Conservation (phyloP, 2,113 vertebrate genomes). For the Lontra canadensis region DNA sequence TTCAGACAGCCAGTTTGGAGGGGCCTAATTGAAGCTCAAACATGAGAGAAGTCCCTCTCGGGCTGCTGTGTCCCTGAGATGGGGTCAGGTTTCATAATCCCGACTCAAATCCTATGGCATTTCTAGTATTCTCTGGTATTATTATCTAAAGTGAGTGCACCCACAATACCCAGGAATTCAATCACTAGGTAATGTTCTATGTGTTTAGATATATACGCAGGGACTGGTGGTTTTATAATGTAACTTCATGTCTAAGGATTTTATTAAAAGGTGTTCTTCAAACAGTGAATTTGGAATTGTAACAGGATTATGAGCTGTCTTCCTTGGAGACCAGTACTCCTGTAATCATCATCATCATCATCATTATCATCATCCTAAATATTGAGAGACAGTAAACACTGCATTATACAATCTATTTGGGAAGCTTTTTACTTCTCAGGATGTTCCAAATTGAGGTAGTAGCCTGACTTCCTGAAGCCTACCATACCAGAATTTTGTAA, state of each 20-base stretch:
- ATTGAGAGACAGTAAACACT: background rate
- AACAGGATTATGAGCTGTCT: background rate
- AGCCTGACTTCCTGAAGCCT: background rate
- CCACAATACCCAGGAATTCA: background rate
- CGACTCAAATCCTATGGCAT: background rate
- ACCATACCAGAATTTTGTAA: background rate
- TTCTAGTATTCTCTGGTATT: background rate
- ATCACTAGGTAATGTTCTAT: background rate
- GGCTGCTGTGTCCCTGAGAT: background rate
- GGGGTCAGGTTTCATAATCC: background rate
- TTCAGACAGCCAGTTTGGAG: background rate
- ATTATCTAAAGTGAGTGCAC: background rate
- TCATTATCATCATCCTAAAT: background rate
- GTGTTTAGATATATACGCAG: background rate
- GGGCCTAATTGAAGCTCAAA: background rate
- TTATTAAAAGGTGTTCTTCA: background rate
- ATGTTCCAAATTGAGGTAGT: background rate
- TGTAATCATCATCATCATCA: background rate
- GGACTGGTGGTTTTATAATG: background rate
- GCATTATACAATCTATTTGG: background rate
- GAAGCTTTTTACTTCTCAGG: background rate
- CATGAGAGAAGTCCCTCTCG: no score
- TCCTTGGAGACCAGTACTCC: background rate
- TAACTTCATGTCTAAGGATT: background rate
- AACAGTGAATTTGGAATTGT: background rate